phyloP scores from a whole-genome alignment of 2,888 invertebrate species.

The Sinohyriopsis cumingii region DNA sequence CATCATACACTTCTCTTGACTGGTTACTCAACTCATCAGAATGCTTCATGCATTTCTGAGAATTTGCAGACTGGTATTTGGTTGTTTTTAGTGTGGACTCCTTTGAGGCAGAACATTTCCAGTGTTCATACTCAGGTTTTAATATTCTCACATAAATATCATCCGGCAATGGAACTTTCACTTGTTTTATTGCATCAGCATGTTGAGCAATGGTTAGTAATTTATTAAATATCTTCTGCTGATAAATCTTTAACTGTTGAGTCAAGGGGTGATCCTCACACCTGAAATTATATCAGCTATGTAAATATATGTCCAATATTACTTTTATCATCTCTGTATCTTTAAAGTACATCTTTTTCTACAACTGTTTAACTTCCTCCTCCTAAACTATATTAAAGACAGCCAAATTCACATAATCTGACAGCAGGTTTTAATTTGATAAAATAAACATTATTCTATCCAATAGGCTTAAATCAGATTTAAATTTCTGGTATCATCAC shows the following conservation, averaged over 20 bases:
- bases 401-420: neutral
- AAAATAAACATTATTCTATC: no score
- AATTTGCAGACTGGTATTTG: no score
- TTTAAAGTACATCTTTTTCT: no score
- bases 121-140: no score
- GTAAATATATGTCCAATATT: neutral
- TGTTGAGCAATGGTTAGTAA: constrained; percentile 17
- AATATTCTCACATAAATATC: neutral
- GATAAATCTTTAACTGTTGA: constrained; percentile 52
- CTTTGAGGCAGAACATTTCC: no score
- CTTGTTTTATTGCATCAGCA: constrained; percentile 33
- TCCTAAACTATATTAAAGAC: neutral
- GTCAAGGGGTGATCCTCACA: constrained; percentile 65
- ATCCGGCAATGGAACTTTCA: constrained; percentile 47
- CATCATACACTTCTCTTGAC: neutral
- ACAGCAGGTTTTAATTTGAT: no score
- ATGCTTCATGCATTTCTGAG: neutral
- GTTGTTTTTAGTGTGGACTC: no score
- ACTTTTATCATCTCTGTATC: no score
- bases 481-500: no score
- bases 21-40: neutral
- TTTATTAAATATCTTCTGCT: constrained; percentile 53
- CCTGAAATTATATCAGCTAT: constrained; percentile 35
- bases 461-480: no score
- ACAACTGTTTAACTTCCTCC: no score